A percentile compares a stretch with the other conserved stretches of the same genome.
phyloP scores from a whole-genome alignment of 1,140 invertebrate genomes.

The Calephelis nemesis region DNA sequence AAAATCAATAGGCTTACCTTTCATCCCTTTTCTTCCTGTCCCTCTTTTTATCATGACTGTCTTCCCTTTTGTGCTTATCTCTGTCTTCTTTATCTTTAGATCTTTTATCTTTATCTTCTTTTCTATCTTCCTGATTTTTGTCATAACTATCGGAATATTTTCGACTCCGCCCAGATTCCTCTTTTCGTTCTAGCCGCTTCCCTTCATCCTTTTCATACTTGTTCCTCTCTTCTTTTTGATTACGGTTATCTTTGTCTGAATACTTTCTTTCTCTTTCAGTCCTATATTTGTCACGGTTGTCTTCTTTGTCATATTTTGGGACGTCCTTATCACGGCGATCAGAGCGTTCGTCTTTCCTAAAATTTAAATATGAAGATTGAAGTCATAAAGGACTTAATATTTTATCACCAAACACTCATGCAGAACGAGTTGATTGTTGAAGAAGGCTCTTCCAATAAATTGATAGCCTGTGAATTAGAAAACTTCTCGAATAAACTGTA shows the following conservation, averaged over 20 bases:
- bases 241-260: conserved; percentile 24
- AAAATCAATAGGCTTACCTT: conserved; percentile 9
- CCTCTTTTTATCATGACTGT: conserved; percentile 17
- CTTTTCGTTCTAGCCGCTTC: conserved; percentile 17
- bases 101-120: conserved; percentile 20
- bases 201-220: conserved; percentile 12
- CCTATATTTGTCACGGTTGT: conserved; percentile 41
- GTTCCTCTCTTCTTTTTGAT: conserved; percentile 21
- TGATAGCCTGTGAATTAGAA: too few species aligned
- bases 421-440: too few species aligned
- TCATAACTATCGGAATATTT: conserved; percentile 23
- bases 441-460: too few species aligned
- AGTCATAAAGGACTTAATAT: too few species aligned
- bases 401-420: too few species aligned
- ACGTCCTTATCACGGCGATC: conserved; percentile 38
- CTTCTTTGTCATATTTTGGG: conserved; percentile 36
- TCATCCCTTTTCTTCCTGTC: conserved; percentile 40
- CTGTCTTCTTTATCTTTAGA: conserved; percentile 32
- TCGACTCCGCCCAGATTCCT: conserved; percentile 10
- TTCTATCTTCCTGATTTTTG: conserved; percentile 28
- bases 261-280: conserved; percentile 35
- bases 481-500: too few species aligned
- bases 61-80: conserved; percentile 31
- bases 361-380: background rate
- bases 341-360: conserved; percentile 42